Conservation (phyloP, 2,888 invertebrate species). For the Gymnosoma rotundatum region DNA sequence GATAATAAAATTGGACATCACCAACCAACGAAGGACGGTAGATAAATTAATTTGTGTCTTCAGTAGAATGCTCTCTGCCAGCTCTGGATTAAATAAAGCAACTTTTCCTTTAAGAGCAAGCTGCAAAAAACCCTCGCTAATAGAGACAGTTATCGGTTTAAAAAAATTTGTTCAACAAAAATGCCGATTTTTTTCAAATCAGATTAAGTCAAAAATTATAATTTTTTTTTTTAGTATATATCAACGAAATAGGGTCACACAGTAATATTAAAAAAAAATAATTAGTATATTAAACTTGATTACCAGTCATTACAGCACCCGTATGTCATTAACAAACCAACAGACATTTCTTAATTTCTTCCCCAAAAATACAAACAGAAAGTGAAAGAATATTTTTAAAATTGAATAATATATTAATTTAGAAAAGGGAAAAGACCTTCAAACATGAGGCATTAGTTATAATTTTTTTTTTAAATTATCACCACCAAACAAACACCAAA, state of each 20-base stretch:
- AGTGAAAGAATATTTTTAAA: neutral
- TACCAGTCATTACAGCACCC: constrained; percentile 25
- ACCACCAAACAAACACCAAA: neutral
- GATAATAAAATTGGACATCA: too few relatives aligned
- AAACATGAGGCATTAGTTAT: neutral
- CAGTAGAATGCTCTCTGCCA: too few relatives aligned
- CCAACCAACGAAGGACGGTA: too few relatives aligned
- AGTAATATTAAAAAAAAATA: neutral
- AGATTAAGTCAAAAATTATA: neutral
- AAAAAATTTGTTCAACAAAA: too few relatives aligned
- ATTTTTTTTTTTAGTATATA: neutral
- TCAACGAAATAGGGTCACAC: neutral
- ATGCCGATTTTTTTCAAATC: neutral
- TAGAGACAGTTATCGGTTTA: too few relatives aligned
- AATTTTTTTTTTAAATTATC: neutral
- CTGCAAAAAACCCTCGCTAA: too few relatives aligned
- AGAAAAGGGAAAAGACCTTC: neutral
- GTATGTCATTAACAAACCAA: neutral
- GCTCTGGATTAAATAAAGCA: too few relatives aligned
- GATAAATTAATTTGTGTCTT: too few relatives aligned
- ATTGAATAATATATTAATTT: constrained; percentile 25
- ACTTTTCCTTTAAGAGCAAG: too few relatives aligned
- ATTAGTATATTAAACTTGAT: constrained; percentile 15
- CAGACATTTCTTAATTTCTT: neutral
- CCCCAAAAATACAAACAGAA: neutral